Base-by-base conservation (phyloP, 2,797 vertebrate species). In the Siniperca undulata region DNA sequence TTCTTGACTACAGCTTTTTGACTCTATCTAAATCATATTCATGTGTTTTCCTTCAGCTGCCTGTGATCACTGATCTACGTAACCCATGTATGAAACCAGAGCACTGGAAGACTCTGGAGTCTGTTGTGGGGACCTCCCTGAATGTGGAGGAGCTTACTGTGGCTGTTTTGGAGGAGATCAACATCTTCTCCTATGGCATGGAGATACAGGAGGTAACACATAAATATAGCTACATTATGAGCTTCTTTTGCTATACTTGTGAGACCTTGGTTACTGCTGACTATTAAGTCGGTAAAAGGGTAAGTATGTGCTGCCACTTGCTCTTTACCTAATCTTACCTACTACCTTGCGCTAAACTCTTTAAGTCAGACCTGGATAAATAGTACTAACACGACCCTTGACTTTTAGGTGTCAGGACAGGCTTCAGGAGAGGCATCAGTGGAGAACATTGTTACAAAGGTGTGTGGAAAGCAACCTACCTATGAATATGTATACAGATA, bases 361-460 rank as follows among this genome's bases (percentile, higher is more conserved):
- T 44, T 14, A 55, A 20, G 7, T 67, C 66, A 64, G 20, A 69
- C 12, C n/a, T 66, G 64, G 38, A 53, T 53, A 30, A 72, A 77
- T 11, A 36, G 3, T 6, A 50, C 46, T 84, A 66, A 89, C 58
- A 14, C 13, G 36, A 24, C 22, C 27, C 30, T 81, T 64, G 55
- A 55, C 64, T 72, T 89, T 74, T 42, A 96, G 96, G 90, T 97
- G 83, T 97, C 97, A 80, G 96, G 96, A 50, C 96, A 96, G 86
- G 96, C 96, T 20, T 97, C 97, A 53, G 97, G 96, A 89, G 97
- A 97, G 93, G 94, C 95, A 34, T 94, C 96, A 40, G 83, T 97
- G 81, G 95, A 97, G 84, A 87, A 53, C 44, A 92, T 97, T 83
- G 91, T 97, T 77, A 94, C 94, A 92, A 97, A 96, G 95, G 96